Base-by-base conservation (phyloP, 1,140 invertebrate species). In the Episyrphus balteatus region DNA sequence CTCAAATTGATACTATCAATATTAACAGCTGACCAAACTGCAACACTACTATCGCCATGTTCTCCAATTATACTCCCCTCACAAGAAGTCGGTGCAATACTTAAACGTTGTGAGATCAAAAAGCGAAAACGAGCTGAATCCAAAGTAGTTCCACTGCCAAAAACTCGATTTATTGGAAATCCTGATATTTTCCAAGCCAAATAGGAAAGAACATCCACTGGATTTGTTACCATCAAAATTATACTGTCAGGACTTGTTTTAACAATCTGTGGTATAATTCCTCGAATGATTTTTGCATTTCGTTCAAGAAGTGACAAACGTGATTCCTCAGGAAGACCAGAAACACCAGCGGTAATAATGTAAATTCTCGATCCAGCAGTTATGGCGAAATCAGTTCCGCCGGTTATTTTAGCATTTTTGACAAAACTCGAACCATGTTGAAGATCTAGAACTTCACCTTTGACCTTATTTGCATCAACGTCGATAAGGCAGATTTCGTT, bases 1-100 rank as follows among this genome's bases (percentile, higher is more conserved):
- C 74, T 73, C 1, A 93, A 70, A 1, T 17, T 46, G 3, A 90
- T 84, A 7, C 88, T 88, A 30, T 85, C 87, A 2, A 92, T 76
- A 62, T 90, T 92, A 8, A 91, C 86, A n/a, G 84, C 81, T 21
- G 88, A 91, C 90, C 90, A 94, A 3, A 93, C 83, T 1, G 88
- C 84, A 51, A 93, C 89, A 55, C 82, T 84, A 1, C 76, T 76
- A 48, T 83, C 78, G 1, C 86, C 86, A 56, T 89, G 86, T 62
- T 89, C 86, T 11, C 86, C 84, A 54, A 94, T 87, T 54, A 94
- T 84, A 75, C 81, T 92, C 0, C 84, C 89, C 53, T 92, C 84
- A 44, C 82, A 81, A 52, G 82, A 88, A 1, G 78, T 77, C 0
- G 88, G 76, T 0, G 87, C 83, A 17, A 92, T 74, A 14, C 77